A percentile compares a stretch with the other conserved stretches of the same genome.
Evolutionary conservation across 2,113 vertebrate species (phyloP).

Genomic region (Telmatochromis sp.): DNA sequence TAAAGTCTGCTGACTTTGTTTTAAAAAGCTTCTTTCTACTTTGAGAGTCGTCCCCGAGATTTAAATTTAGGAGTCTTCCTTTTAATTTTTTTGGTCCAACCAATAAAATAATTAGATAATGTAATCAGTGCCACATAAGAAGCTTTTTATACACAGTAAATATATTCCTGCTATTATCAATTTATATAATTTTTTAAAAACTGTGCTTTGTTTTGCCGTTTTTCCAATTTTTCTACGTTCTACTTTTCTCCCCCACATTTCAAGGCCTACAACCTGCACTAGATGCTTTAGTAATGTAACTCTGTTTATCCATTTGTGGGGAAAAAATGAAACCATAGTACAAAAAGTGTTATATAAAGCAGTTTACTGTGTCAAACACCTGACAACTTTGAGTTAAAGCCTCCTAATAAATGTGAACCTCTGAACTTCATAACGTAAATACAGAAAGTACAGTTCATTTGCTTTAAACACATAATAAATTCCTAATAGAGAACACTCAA

Average conservation of each 20-base stretch:
- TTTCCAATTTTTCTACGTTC: neutral
- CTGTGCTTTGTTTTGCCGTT: accelerated
- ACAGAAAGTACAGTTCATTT: neutral
- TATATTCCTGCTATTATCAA: neutral
- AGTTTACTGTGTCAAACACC: neutral
- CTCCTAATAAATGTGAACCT: neutral
- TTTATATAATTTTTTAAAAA: neutral
- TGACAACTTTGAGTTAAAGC: neutral
- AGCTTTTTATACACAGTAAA: neutral
- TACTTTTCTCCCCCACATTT: neutral
- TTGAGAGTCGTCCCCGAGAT: neutral
- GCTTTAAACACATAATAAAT: neutral
- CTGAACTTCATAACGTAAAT: neutral
- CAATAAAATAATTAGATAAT: neutral
- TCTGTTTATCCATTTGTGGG: neutral
- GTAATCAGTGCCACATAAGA: neutral
- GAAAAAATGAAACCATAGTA: neutral
- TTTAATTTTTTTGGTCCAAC: no score
- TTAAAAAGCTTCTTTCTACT: neutral
- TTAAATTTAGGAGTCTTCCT: neutral
- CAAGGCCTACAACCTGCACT: neutral
- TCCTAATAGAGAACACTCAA: neutral
- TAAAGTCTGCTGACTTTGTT: neutral
- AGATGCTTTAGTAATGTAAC: neutral
- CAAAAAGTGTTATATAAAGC: neutral